phyloP scores from a whole-genome alignment of 1,140 invertebrate genomes.

The Ridgeia piscesae region DNA sequence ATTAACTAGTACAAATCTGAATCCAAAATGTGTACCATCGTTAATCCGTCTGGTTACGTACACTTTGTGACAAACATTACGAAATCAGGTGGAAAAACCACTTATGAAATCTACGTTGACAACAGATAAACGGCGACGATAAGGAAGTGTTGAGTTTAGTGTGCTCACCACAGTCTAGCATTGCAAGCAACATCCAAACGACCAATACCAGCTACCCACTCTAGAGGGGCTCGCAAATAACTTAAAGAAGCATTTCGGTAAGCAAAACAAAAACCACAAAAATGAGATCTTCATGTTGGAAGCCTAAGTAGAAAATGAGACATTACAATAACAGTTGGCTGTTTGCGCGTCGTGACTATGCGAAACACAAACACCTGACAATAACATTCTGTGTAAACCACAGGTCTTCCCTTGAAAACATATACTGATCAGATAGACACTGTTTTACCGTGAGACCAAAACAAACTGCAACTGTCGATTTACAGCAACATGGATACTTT shows the following conservation, averaged over 20 bases:
- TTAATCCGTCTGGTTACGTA: neutral
- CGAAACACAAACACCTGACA: neutral
- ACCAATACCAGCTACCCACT: neutral
- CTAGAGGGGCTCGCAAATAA: neutral
- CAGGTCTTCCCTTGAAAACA: neutral
- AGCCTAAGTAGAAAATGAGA: neutral
- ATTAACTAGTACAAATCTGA: conserved; percentile 1
- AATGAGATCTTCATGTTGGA: conserved; percentile 1
- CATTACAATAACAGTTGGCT: neutral
- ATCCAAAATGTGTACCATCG: neutral
- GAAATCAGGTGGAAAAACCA: neutral
- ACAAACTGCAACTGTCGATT: neutral
- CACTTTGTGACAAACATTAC: neutral
- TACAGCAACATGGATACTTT: neutral
- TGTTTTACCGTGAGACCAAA: neutral
- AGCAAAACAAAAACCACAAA: conserved; percentile 1
- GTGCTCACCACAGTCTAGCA: neutral
- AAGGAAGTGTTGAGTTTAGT: neutral
- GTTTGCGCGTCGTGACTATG: neutral
- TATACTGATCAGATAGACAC: neutral
- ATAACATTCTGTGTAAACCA: neutral
- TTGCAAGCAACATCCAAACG: neutral
- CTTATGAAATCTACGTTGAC: neutral
- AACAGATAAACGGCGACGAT: neutral
- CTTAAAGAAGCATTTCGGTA: neutral